A percentile compares a stretch with the other conserved stretches of the same genome.
Evolutionary conservation across 2,797 vertebrate genomes (phyloP).

Genomic region (Gymnoscopelus microlampas): DNA sequence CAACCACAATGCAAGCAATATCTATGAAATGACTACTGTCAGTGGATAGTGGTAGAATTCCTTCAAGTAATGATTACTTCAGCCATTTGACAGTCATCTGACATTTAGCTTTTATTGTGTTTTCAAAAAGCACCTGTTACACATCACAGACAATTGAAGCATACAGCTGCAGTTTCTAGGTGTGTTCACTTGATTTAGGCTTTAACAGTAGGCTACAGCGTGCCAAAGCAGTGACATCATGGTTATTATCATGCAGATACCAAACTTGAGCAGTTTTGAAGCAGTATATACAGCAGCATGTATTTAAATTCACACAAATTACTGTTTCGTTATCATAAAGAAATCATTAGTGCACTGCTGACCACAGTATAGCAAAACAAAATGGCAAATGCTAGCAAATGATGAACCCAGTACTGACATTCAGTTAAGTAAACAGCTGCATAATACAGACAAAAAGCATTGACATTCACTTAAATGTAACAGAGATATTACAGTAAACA

Average conservation of each 20-base stretch:
- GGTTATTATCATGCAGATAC: constrained; percentile 69
- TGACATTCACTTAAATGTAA: constrained; percentile 55
- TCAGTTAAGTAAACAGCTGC: constrained; percentile 55
- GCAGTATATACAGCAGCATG: constrained; percentile 73
- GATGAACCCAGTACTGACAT: constrained; percentile 50
- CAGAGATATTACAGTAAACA: constrained; percentile 30
- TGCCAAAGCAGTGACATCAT: constrained; percentile 34
- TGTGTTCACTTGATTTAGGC: constrained; percentile 29
- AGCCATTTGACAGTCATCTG: constrained; percentile 1
- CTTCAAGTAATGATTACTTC: no score
- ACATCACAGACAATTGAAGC: constrained; percentile 70
- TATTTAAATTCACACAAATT: constrained; percentile 51
- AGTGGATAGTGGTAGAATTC: no score
- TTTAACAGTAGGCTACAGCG: constrained; percentile 34
- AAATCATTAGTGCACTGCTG: constrained; percentile 60
- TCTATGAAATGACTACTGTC: no score
- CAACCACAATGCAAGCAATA: no score
- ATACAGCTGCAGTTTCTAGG: constrained; percentile 49
- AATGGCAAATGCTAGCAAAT: constrained; percentile 36
- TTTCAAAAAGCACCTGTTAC: constrained; percentile 67
- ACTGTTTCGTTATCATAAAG: constrained; percentile 43
- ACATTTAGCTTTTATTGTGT: constrained; percentile 69
- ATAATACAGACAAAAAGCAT: constrained; percentile 56
- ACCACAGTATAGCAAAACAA: constrained; percentile 51
- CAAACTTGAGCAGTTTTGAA: constrained; percentile 52